These are phyloP conservation scores for Phyllotreta striolata DNA, from an alignment of 2,888 invertebrate genomes.

Conservation along the genomic window DNA sequence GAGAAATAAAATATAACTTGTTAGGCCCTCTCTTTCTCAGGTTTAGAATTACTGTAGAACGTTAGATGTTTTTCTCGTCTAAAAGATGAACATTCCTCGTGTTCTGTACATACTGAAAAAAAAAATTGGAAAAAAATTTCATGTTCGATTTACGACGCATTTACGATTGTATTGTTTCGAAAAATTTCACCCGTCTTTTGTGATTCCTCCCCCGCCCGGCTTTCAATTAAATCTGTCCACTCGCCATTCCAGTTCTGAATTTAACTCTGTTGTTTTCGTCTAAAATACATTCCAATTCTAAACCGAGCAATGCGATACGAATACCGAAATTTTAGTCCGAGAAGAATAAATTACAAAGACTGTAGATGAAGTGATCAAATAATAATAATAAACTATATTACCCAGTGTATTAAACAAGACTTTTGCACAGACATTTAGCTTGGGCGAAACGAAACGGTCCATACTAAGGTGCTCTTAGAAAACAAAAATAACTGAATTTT, in stretches of 20 bases:
- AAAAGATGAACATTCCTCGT: no score
- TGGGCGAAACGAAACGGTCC: slow-evolving; percentile 30
- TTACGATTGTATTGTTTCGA: background rate
- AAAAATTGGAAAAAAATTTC: no score
- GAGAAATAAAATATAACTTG: slow-evolving; percentile 49
- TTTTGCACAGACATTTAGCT: slow-evolving; percentile 27
- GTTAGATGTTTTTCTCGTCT: slow-evolving; percentile 33
- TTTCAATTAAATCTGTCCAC: no score
- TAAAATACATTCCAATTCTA: background rate
- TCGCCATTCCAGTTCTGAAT: no score
- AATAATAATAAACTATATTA: slow-evolving; percentile 5
- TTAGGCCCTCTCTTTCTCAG: slow-evolving; percentile 60
- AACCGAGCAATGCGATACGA: background rate
- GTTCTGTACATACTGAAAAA: background rate
- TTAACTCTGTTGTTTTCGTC: no score
- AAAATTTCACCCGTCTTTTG: no score
- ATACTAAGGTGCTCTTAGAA: slow-evolving; percentile 28
- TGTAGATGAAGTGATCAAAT: slow-evolving; percentile 31
- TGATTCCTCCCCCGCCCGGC: no score
- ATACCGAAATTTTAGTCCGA: slow-evolving; percentile 3
- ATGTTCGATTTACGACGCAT: no score
- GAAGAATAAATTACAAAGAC: slow-evolving; percentile 23
- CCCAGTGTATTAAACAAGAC: slow-evolving; percentile 30
- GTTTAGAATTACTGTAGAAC: slow-evolving; percentile 50
- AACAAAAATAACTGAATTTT: slow-evolving; percentile 5